Conservation (phyloP, 2,888 invertebrate species). For the Griposia aprilina region DNA sequence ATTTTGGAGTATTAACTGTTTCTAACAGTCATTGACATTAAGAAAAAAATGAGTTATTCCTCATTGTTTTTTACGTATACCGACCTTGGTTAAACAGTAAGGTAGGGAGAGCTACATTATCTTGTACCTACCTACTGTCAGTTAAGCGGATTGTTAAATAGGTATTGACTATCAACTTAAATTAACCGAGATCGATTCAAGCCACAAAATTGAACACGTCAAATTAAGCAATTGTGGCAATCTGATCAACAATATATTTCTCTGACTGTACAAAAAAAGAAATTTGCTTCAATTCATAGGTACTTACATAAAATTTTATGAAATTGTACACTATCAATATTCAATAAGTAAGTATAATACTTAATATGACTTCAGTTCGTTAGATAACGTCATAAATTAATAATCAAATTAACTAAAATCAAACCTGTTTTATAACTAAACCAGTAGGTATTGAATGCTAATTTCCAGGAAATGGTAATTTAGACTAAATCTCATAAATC, state of each 20-base stretch:
- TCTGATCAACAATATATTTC: neutral
- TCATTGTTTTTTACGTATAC: too few species aligned
- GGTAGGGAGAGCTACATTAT: neutral
- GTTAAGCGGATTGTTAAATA: neutral
- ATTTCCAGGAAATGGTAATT: slow-evolving; percentile 32
- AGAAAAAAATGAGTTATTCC: neutral
- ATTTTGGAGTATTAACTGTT: neutral
- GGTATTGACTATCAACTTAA: neutral
- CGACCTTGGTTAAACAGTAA: neutral
- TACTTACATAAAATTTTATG: neutral
- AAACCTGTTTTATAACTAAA: slow-evolving; percentile 17
- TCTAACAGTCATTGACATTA: neutral
- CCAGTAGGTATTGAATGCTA: slow-evolving; percentile 6
- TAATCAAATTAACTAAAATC: slow-evolving; percentile 10
- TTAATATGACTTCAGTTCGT: neutral
- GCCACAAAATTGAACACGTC: neutral
- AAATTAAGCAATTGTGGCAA: neutral
- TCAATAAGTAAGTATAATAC: neutral
- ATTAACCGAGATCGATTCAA: neutral
- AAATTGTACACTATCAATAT: neutral
- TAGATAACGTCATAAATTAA: neutral
- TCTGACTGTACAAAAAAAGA: neutral
- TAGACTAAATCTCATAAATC: slow-evolving; percentile 38
- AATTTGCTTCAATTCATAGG: neutral
- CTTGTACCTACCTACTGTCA: neutral